These are phyloP conservation scores for Tetraodon nigroviridis DNA, from an alignment of 2,113 vertebrate genomes.

Conservation along the genomic window DNA sequence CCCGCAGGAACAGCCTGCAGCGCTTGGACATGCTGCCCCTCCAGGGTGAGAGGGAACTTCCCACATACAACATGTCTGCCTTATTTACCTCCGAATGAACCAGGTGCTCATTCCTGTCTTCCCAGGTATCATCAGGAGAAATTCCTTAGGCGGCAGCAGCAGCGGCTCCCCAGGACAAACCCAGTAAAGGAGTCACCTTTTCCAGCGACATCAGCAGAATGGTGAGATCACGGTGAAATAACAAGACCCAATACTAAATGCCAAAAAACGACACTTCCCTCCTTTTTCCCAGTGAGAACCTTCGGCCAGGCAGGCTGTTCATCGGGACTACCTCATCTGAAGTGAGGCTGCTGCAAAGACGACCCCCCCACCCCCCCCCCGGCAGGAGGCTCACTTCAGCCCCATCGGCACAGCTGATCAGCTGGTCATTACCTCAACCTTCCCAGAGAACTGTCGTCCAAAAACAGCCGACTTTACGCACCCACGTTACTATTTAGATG, in stretches of 20 bases:
- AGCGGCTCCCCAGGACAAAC: constrained; percentile 84
- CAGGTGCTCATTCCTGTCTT: background rate
- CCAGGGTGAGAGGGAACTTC: constrained; percentile 68
- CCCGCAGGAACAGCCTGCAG: constrained; percentile 91
- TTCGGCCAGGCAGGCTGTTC: constrained; percentile 34
- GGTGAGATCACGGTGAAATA: constrained; percentile 69
- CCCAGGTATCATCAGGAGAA: constrained; percentile 88
- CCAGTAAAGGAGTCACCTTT: constrained; percentile 86
- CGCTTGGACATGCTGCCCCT: constrained; percentile 81
- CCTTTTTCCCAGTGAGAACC: constrained; percentile 55
- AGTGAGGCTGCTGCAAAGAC: constrained; percentile 45
- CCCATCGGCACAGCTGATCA: constrained; percentile 12
- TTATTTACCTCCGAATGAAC: background rate
- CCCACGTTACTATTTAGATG: constrained; percentile 2
- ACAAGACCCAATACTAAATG: no score
- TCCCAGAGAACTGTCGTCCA: background rate
- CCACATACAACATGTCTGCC: background rate
- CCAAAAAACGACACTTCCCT: no score
- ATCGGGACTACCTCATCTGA: constrained; percentile 74
- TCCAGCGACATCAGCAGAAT: constrained; percentile 79
- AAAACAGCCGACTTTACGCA: constrained; percentile 21
- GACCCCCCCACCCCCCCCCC: constrained; percentile 8
- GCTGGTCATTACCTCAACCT: constrained; percentile 48
- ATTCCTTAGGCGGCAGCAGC: constrained; percentile 89
- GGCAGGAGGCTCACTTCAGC: constrained; percentile 32